phyloP scores from a whole-genome alignment of 2,888 invertebrate species.

The Metalampra italica region DNA sequence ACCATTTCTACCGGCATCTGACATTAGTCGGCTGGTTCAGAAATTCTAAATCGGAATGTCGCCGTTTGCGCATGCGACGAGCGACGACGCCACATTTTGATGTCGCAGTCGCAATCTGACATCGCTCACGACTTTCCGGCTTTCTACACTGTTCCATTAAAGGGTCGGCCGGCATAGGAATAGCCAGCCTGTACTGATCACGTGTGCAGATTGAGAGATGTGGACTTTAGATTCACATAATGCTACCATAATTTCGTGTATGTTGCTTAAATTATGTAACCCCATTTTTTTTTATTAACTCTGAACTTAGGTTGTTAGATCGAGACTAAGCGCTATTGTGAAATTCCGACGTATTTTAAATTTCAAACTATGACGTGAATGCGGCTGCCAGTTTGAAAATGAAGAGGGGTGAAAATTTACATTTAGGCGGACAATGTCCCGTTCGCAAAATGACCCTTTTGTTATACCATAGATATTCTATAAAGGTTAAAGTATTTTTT shows the following conservation, averaged over 20 bases:
- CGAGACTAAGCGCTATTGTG: no score
- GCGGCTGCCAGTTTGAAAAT: no score
- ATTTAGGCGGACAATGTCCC: no score
- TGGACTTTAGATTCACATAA: neutral
- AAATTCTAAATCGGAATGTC: no score
- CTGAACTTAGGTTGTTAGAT: no score
- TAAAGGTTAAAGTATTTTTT: no score
- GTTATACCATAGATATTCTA: no score
- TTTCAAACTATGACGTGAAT: neutral
- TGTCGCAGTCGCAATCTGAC: slow-evolving; percentile 47
- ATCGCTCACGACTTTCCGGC: slow-evolving; percentile 61
- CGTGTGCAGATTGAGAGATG: slow-evolving; percentile 22
- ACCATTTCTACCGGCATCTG: slow-evolving; percentile 8
- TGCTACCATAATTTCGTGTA: neutral
- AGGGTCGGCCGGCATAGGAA: slow-evolving; percentile 30
- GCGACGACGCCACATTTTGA: slow-evolving; percentile 37
- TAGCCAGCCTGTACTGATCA: slow-evolving; percentile 21
- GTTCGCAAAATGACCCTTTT: no score
- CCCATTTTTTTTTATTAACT: neutral
- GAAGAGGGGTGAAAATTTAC: no score
- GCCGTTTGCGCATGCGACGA: slow-evolving; percentile 10
- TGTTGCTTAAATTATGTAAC: neutral
- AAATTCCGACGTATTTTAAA: no score
- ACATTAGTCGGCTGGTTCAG: slow-evolving; percentile 6
- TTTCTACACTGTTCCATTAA: slow-evolving; percentile 53